These are phyloP conservation scores for human DNA, from an alignment of 2,113 vertebrate genomes.

Conservation along the genomic window DNA sequence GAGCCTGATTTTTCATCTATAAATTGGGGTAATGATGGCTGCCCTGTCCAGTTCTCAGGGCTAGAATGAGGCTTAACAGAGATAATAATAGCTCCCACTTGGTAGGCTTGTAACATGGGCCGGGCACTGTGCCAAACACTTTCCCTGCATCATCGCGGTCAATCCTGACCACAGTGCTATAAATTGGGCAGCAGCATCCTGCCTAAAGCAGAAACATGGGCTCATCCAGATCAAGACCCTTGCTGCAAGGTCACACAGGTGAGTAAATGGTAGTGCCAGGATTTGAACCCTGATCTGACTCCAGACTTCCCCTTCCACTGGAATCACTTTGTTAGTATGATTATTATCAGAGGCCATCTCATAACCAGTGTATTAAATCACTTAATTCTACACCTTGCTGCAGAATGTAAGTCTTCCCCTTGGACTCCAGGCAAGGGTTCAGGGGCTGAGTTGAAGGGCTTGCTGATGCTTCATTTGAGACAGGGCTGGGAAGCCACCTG, in stretches of 20 bases:
- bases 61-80: neutral
- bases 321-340: neutral
- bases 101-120: neutral
- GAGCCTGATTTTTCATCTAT: neutral
- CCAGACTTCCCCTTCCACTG: neutral
- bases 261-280: neutral
- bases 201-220: neutral
- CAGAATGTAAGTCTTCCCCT: neutral
- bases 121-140: neutral
- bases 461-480: neutral
- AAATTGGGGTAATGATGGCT: neutral
- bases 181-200: neutral
- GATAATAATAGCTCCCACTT: neutral
- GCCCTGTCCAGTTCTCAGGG: neutral
- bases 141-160: neutral
- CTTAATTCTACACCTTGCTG: slow-evolving; percentile 1
- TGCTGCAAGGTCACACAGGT: neutral
- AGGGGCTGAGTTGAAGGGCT: neutral
- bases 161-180: neutral
- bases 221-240: neutral
- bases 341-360: neutral
- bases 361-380: neutral
- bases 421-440: neutral
- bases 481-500: neutral
- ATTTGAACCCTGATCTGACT: slow-evolving; percentile 24